Evolutionary conservation across 2,113 vertebrate genomes (phyloP), one percentile per base, ranked within the genome.

Genomic region (Indicator indicator): DNA sequence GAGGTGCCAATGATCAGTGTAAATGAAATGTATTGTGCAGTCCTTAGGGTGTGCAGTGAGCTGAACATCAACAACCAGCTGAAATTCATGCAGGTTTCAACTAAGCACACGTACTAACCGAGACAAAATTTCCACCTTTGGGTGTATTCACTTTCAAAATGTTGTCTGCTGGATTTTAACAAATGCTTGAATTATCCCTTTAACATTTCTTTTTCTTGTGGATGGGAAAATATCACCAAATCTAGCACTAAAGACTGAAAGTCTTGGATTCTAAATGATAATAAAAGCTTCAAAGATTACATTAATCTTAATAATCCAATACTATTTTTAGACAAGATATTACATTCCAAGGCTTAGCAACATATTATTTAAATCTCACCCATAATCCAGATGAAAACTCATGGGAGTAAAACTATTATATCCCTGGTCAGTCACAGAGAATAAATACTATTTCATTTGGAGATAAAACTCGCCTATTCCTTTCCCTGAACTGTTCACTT

Each of bases 301-400:
- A 86, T 74, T 95, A 93, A 95, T 95, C 94, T 92, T 94, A 94
- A 95, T 92, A 95, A 96, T 91, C 92, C 94, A 94, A 96, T 90
- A 82, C 90, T 92, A 93, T 84, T 94, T 96, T 96, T 95, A 96
- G 95, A 83, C 65, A 88, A 72, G 58, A 52, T 80, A 93, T 81
- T 95, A 87, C 83, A 92, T 79, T 54, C 89, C 69, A 92, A 91
- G 95, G 90, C 78, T 95, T 96, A 96, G 83, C 86, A 87, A 87
- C 72, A 52, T 91, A 85, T 95, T 89, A 94, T 90, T 95, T 96
- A 95, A 95, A 94, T 77, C 88, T 95, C 86, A 93, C 23, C 44
- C 69, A 89, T 96, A 95, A 96, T 95, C 94, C 91, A 90, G 23
- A 13, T 75, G 72, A 76, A 92, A 89, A 92, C n/a, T 83, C 3